Conservation (phyloP, 2,797 vertebrate genomes). For the Gadopsis bispinosus region DNA sequence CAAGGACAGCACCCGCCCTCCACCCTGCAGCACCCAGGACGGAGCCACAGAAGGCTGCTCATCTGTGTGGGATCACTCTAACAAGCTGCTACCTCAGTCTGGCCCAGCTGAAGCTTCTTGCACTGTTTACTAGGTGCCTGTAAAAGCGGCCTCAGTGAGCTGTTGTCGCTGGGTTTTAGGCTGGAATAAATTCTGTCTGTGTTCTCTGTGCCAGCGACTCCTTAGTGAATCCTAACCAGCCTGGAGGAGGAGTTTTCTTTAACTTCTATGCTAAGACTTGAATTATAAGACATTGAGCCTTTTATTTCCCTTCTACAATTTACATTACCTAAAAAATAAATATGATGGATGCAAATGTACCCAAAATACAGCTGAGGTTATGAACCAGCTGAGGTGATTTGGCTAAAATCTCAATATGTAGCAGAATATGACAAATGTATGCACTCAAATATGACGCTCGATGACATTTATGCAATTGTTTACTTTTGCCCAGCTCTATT, state of each 20-base stretch:
- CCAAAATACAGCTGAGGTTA: neutral
- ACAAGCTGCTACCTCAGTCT: slow-evolving; percentile 80
- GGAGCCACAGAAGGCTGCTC: slow-evolving; percentile 79
- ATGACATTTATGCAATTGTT: neutral
- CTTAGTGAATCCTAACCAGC: slow-evolving; percentile 41
- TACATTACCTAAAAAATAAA: neutral
- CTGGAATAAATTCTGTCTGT: slow-evolving; percentile 63
- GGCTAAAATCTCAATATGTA: neutral
- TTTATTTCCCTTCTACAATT: neutral
- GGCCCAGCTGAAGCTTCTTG: slow-evolving; percentile 68
- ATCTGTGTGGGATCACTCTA: slow-evolving; percentile 77
- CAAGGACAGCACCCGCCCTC: slow-evolving; percentile 81
- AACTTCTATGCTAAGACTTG: slow-evolving; percentile 15
- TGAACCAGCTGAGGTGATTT: neutral
- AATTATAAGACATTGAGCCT: slow-evolving; percentile 20
- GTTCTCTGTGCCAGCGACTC: slow-evolving; percentile 41
- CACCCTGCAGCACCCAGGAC: slow-evolving; percentile 78
- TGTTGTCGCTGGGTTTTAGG: slow-evolving; percentile 47
- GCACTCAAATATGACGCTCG: neutral
- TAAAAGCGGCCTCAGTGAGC: slow-evolving; percentile 57
- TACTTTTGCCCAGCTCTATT: neutral
- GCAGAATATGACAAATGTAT: neutral
- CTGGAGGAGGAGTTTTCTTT: slow-evolving; percentile 20
- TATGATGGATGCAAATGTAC: neutral
- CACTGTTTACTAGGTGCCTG: slow-evolving; percentile 57